These are phyloP conservation scores for Glossophaga mutica DNA, from an alignment of 2,797 vertebrate species.

Conservation along the genomic window DNA sequence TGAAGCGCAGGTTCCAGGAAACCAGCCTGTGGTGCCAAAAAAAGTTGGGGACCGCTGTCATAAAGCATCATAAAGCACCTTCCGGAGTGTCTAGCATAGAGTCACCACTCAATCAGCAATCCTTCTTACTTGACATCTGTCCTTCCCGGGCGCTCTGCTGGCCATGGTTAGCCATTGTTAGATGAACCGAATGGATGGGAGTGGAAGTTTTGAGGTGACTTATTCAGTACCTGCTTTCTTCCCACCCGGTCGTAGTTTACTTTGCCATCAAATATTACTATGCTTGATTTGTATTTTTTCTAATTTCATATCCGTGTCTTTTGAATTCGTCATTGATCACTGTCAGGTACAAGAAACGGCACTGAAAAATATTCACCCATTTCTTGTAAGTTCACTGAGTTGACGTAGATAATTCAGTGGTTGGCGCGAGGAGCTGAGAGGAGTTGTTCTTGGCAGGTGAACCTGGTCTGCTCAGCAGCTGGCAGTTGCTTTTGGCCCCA, in stretches of 20 bases:
- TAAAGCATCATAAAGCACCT: neutral
- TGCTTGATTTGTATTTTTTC: neutral
- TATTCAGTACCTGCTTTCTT: neutral
- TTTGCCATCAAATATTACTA: neutral
- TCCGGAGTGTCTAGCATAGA: neutral
- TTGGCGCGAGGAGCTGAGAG: neutral
- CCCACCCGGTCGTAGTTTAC: neutral
- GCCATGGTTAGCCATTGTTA: neutral
- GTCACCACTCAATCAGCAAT: neutral
- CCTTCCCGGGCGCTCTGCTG: neutral
- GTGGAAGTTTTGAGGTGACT: neutral
- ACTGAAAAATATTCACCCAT: neutral
- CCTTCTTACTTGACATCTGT: neutral
- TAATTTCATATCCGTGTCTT: neutral
- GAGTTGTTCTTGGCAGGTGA: neutral
- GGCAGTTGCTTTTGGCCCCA: neutral
- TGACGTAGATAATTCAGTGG: neutral
- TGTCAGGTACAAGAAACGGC: neutral
- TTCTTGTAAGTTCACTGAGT: neutral
- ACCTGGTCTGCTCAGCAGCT: neutral
- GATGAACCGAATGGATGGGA: too few species aligned
- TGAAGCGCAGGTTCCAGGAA: neutral
- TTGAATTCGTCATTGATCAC: neutral
- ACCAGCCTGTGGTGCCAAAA: neutral
- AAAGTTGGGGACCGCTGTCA: neutral